Evolutionary conservation across 53 echinoderm and acorn worm genomes (phyloP).

Genomic region (Holothuria leucospilota): DNA sequence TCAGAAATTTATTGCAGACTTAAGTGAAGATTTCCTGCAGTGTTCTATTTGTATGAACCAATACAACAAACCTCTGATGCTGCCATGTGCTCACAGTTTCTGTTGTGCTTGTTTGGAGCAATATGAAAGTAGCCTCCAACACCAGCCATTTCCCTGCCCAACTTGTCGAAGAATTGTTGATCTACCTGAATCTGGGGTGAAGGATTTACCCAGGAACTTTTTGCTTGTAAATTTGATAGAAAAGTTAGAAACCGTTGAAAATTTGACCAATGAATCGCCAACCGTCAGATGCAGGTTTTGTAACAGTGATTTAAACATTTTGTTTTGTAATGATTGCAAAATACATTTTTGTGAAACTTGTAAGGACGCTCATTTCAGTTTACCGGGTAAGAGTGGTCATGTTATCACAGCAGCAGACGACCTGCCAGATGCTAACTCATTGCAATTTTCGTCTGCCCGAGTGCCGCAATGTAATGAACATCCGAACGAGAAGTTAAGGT

Average conservation of each 20-base stretch:
- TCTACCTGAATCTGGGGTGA: slow-evolving; percentile 11
- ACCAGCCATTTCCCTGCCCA: slow-evolving; percentile 13
- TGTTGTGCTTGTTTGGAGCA: slow-evolving; percentile 9
- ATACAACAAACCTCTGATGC: no score
- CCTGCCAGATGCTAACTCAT: background rate
- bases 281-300: background rate
- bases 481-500: no score
- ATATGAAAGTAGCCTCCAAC: background rate
- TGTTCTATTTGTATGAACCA: no score
- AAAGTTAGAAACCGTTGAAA: no score
- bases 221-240: background rate
- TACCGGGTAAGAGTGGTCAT: background rate
- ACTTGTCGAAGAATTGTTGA: background rate
- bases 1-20: no score
- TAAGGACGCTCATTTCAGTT: background rate
- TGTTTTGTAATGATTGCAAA: background rate
- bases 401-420: background rate
- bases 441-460: no score
- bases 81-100: background rate
- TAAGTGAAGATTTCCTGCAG: background rate
- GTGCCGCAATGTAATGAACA: no score
- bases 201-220: background rate
- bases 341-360: background rate
- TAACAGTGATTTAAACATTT: background rate
- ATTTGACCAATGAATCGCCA: background rate